Base-by-base conservation (phyloP, 2,797 vertebrate genomes). In the Sorex maritimensis region DNA sequence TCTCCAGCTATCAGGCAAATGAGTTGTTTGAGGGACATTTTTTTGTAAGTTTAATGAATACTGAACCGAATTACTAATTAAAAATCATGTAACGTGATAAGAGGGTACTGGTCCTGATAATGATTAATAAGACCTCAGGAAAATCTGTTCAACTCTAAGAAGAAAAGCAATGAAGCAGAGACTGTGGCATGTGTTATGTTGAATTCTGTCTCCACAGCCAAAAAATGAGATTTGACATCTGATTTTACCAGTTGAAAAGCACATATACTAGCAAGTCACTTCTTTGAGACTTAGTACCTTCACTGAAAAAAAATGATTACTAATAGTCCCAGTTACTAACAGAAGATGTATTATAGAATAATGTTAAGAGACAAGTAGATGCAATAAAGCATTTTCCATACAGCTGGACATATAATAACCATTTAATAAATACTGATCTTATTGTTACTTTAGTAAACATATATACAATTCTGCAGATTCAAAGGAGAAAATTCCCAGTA, bases 61-160 rank as follows among this genome's bases (percentile, higher is more conserved):
- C 15, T 69, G 68, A 19, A 85, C 41, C 88, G 52, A 94, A 58
- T 92, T 92, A 93, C 0, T 1, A 93, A 89, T 58, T 61, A 85
- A 58, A 34, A 58, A 93, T 91, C 65, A 96, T 6, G 24, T 96
- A 94, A 86, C 34, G 52, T 92, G 79, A 72, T 86, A 80, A 77
- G 82, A 92, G 52, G 23, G 23, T 52, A 11, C 13, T 52, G 81
- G 38, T 88, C 73, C 73, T 83, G 67, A 71, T 63, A 81, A 91
- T 89, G 81, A 86, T 67, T 75, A 94, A 81, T 69, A 88, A 77
- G 68, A 63, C 5, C 21, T 34, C 11, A 85, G 34, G n/a, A 93
- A 93, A 92, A 72, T 8, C 44, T 89, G n/a, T 91, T 86, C 38
- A 52, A 8, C 65, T 86, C 26, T 81, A 78, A 72, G 68, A 94